Evolutionary conservation across 2,888 invertebrate genomes (phyloP), one percentile per base, ranked within the genome.

Genomic region (Pseudanteris insignis): DNA sequence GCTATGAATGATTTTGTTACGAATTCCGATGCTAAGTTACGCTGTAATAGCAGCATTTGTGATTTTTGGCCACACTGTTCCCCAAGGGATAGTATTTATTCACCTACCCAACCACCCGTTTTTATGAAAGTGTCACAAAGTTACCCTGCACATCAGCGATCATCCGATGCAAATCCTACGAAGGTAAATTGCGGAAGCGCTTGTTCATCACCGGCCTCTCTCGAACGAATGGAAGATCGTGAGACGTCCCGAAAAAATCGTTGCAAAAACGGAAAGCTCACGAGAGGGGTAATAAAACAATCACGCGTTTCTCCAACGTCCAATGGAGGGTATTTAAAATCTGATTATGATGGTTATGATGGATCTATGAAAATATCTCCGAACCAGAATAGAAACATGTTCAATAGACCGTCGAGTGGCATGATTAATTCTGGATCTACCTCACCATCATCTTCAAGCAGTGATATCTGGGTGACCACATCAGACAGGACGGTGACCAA

Each of bases 51-150:
- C 38, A 83, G 81, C 59, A 83, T 83, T 7, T 86, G 86, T 70
- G 85, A 86, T 67, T 87, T 85, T 77, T 87, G 87, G 87, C 86
- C 87, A 9, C 84, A 84, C 50, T 84, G 84, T 67, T 81, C 82
- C 0, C 84, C 83, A 62, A 75, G 83, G 11, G 82, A 83, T 26
- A 76, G 73, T 11, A 57, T 75, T 14, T 76, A 74, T 37, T 74
- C 75, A 1, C 72, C 79, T 5, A 70, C 65, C 44, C 76, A 76
- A 4, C 66, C 62, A 2, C 70, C 74, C 0, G 67, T 74, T 18
- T 71, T 70, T 33, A 84, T 84, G 82, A 78, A 82, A 34, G 69
- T 81, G 1, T 84, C 84, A 0, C 84, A 84, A 67, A 84, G 84
- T 67, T 85, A 85, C 64, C 85, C 85, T 1, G 80, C 81, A 1